These are phyloP conservation scores for Variabilichromis moorii DNA, from an alignment of 2,113 vertebrate genomes.

Conservation along the genomic window DNA sequence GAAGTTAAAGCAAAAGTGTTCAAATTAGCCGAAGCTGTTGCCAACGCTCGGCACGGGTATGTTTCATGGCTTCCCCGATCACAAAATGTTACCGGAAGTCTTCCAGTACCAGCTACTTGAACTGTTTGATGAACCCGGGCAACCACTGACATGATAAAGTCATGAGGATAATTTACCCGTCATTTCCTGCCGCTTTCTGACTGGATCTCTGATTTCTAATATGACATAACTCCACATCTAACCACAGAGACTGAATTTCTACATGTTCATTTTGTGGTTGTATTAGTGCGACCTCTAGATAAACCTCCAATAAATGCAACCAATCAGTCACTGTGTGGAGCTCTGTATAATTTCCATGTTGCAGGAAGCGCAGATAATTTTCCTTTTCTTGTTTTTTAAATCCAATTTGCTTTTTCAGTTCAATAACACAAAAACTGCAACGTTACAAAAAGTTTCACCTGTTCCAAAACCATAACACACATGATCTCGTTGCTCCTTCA, in stretches of 20 bases:
- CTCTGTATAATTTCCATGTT: neutral
- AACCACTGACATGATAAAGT: neutral
- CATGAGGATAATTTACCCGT: neutral
- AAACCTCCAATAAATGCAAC: neutral
- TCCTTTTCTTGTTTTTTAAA: neutral
- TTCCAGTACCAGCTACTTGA: neutral
- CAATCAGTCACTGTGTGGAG: neutral
- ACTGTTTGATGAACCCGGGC: fast-evolving
- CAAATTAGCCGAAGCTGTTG: neutral
- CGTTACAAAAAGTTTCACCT: neutral
- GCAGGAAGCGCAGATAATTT: neutral
- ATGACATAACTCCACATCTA: neutral
- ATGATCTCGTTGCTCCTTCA: neutral
- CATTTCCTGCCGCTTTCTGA: neutral
- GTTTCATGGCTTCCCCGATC: neutral
- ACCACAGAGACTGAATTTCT: neutral
- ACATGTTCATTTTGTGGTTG: neutral
- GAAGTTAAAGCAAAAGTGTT: neutral
- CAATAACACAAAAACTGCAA: neutral
- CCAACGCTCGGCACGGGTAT: neutral
- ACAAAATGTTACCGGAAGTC: neutral
- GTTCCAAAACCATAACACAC: neutral
- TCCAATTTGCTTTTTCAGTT: neutral
- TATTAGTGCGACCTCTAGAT: neutral
- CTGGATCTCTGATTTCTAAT: neutral